These are phyloP conservation scores for Anarsia innoxiella DNA, from an alignment of 2,888 invertebrate species.

Conservation along the genomic window DNA sequence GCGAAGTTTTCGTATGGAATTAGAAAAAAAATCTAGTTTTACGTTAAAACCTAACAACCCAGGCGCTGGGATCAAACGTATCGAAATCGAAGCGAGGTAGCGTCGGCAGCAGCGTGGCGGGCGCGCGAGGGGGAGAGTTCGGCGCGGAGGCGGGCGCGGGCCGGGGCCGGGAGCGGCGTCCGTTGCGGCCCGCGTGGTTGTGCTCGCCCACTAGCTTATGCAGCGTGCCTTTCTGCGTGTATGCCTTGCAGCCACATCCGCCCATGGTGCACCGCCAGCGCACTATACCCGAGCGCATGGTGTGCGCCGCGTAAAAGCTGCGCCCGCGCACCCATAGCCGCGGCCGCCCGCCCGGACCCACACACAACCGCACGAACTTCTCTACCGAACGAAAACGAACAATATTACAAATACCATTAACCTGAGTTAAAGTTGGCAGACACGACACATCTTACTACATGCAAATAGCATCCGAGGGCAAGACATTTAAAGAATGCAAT, in stretches of 20 bases:
- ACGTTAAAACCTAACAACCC: conserved; percentile 56
- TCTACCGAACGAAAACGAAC: no score
- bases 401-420: no score
- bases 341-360: conserved; percentile 65
- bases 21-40: neutral
- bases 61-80: conserved; percentile 60
- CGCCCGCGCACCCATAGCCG: conserved; percentile 67
- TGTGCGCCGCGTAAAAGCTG: conserved; percentile 69
- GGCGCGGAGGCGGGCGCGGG: conserved; percentile 48
- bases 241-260: conserved; percentile 67
- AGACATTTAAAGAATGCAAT: no score
- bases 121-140: conserved; percentile 48
- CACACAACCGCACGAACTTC: conserved; percentile 56
- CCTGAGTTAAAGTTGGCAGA: no score
- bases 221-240: conserved; percentile 61
- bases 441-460: no score
- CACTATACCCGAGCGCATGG: conserved; percentile 67
- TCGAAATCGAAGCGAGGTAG: conserved; percentile 55
- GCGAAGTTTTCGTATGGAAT: no score
- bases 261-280: conserved; percentile 71
- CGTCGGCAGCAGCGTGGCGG: no score
- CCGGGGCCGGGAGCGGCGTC: conserved; percentile 41
- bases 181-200: conserved; percentile 59
- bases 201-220: conserved; percentile 67
- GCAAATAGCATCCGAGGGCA: no score